Conservation (phyloP, 1,140 invertebrate genomes). For the Ganaspis sp. region DNA sequence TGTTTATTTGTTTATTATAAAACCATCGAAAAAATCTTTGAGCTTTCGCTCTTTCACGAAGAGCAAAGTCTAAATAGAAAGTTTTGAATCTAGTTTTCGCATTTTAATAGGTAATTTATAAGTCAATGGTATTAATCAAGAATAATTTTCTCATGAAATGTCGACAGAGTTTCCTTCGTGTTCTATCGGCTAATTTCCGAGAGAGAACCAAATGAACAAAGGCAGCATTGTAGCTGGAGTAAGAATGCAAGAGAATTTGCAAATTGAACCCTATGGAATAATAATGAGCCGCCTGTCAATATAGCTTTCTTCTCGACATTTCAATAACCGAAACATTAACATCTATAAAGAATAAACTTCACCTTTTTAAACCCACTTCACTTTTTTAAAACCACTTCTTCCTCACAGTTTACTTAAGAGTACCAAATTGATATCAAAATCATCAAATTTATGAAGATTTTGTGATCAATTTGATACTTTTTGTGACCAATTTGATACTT, state of each 20-base stretch:
- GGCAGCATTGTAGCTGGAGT: neutral
- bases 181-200: neutral
- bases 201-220: neutral
- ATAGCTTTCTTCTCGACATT: neutral
- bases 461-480: too few species aligned
- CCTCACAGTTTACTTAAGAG: too few species aligned
- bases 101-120: neutral
- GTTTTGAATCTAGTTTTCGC: neutral
- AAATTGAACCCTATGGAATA: neutral
- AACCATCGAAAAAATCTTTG: too few species aligned
- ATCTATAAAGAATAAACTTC: neutral
- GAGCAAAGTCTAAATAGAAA: too few species aligned
- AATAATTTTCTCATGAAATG: neutral
- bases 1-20: too few species aligned
- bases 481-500: too few species aligned
- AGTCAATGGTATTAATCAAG: neutral
- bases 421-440: too few species aligned
- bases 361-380: too few species aligned
- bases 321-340: neutral
- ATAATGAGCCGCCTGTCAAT: neutral
- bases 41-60: too few species aligned
- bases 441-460: too few species aligned
- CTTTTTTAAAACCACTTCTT: too few species aligned
- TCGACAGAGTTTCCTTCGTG: neutral
- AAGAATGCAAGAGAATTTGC: neutral